Conservation (phyloP, 2,888 invertebrate species). For the Chydorus sphaericus region DNA sequence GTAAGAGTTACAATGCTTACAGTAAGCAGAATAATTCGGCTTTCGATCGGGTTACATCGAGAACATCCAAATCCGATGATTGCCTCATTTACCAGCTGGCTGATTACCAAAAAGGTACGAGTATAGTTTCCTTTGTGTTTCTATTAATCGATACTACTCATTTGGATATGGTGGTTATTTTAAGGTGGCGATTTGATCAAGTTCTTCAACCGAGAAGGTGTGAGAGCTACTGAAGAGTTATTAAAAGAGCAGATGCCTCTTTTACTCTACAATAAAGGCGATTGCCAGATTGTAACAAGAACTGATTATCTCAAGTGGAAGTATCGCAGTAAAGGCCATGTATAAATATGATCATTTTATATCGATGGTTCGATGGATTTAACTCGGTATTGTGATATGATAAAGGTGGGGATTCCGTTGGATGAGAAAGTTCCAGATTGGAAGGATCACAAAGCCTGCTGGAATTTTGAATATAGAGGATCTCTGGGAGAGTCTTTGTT, state of each 20-base stretch:
- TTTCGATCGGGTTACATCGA: slow-evolving; percentile 15
- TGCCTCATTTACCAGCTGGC: slow-evolving; percentile 70
- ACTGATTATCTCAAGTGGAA: slow-evolving; percentile 83
- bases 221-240: slow-evolving; percentile 64
- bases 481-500: slow-evolving; percentile 87
- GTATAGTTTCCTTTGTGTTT: neutral
- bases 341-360: neutral
- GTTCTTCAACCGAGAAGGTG: slow-evolving; percentile 70
- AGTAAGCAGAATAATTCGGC: slow-evolving; percentile 5
- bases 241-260: slow-evolving; percentile 73
- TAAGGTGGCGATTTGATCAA: slow-evolving; percentile 67
- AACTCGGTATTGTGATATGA: slow-evolving; percentile 1
- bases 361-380: neutral
- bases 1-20: neutral
- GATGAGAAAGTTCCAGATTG: slow-evolving; percentile 80
- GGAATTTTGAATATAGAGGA: slow-evolving; percentile 94
- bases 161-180: neutral
- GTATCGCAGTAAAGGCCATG: slow-evolving; percentile 46
- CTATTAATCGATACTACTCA: neutral
- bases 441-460: slow-evolving; percentile 85
- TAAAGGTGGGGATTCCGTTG: slow-evolving; percentile 60
- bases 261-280: slow-evolving; percentile 74
- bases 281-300: slow-evolving; percentile 68
- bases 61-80: slow-evolving; percentile 57
- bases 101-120: slow-evolving; percentile 61